Conservation (phyloP, 2,113 vertebrate species). For the Hylia prasina region DNA sequence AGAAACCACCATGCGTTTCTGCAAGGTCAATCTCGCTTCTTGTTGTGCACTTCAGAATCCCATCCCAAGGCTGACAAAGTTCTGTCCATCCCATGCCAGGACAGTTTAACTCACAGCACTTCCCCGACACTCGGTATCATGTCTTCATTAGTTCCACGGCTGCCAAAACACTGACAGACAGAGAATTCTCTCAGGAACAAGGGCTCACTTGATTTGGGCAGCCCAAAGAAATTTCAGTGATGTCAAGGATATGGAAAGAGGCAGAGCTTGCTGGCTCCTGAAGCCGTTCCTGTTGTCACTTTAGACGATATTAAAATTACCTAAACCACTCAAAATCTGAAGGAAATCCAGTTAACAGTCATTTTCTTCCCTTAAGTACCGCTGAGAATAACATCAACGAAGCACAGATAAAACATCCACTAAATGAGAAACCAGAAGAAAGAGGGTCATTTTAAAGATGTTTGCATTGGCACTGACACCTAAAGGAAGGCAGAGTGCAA, state of each 20-base stretch:
- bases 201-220: background rate
- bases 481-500: background rate
- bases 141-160: background rate
- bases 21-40: background rate
- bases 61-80: background rate
- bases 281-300: background rate
- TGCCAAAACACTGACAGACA: background rate
- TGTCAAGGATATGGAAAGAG: background rate
- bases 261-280: background rate
- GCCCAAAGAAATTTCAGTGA: background rate
- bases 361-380: background rate
- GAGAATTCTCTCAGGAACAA: background rate
- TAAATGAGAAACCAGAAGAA: background rate
- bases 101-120: background rate
- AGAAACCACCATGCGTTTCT: accelerated
- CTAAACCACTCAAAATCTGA: background rate
- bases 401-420: background rate
- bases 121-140: background rate
- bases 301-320: background rate
- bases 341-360: background rate
- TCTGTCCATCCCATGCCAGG: background rate
- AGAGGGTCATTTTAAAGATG: background rate
- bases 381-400: slow-evolving; percentile 1
- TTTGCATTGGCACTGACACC: background rate
- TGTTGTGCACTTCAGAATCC: background rate